These are phyloP conservation scores for Anomalospiza imberbis DNA, from an alignment of 2,797 vertebrate species.

Conservation along the genomic window DNA sequence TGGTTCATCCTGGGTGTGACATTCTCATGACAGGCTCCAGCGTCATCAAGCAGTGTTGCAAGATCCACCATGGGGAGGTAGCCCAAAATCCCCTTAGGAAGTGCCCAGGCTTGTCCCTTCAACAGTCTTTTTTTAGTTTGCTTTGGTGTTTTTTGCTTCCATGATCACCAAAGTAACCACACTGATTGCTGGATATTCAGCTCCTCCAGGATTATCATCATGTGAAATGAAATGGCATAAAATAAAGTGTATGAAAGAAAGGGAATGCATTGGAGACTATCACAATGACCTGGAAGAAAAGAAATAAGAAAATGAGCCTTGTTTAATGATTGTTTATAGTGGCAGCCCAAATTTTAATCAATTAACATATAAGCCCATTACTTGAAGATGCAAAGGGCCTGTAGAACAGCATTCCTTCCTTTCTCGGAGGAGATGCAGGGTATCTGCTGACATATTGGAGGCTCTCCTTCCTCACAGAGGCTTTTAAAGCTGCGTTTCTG, in stretches of 20 bases:
- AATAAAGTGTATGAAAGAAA: neutral
- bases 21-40: neutral
- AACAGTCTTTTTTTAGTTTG: neutral
- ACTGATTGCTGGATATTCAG: neutral
- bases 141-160: neutral
- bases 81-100: neutral
- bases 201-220: neutral
- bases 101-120: neutral
- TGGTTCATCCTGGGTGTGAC: neutral
- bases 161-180: neutral
- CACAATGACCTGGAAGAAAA: neutral
- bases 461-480: neutral
- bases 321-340: conserved; percentile 3
- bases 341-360: neutral
- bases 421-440: neutral
- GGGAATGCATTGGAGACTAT: neutral
- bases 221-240: neutral
- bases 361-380: neutral
- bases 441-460: neutral
- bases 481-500: conserved; percentile 1
- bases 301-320: neutral
- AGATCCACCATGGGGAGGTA: neutral
- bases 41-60: neutral
- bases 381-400: neutral
- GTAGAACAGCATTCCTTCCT: neutral